phyloP scores from a whole-genome alignment of 2,797 vertebrate genomes.

The Meriones psammophilus region DNA sequence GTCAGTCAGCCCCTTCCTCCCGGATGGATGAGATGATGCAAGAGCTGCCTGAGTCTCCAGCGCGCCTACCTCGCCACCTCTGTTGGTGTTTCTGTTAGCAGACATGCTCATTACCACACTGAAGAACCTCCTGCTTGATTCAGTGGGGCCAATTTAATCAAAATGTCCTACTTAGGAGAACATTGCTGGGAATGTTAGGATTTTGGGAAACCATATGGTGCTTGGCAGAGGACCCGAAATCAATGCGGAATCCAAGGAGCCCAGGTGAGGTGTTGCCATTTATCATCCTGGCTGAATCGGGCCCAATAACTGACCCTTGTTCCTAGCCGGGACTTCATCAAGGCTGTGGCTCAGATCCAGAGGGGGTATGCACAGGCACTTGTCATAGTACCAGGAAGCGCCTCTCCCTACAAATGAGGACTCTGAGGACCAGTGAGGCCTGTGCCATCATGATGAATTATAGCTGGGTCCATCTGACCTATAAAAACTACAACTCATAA shows the following conservation, averaged over 20 bases:
- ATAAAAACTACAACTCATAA: constrained; percentile 11
- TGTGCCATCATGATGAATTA: constrained; percentile 21
- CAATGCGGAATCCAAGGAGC: background rate
- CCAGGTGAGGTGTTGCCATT: background rate
- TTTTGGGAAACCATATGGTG: constrained; percentile 42
- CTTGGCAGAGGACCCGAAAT: constrained; percentile 42
- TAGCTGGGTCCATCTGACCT: constrained; percentile 35
- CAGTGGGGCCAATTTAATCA: constrained; percentile 53
- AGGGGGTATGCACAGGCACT: background rate
- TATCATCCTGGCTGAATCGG: constrained; percentile 27
- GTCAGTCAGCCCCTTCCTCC: background rate
- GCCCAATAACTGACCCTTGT: constrained; percentile 21
- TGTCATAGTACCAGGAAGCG: background rate
- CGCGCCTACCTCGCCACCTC: background rate
- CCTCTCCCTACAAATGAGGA: constrained; percentile 11
- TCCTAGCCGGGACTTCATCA: background rate
- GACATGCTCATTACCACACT: constrained; percentile 39
- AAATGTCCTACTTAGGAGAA: constrained; percentile 70
- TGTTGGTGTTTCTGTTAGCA: constrained; percentile 56
- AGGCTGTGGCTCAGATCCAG: constrained; percentile 8
- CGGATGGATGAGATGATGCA: background rate
- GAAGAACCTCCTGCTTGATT: constrained; percentile 38
- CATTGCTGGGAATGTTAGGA: background rate
- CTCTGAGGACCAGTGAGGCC: background rate
- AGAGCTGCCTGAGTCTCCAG: background rate